Conservation (phyloP, 1,140 invertebrate genomes). For the Hesperophylax magnus region DNA sequence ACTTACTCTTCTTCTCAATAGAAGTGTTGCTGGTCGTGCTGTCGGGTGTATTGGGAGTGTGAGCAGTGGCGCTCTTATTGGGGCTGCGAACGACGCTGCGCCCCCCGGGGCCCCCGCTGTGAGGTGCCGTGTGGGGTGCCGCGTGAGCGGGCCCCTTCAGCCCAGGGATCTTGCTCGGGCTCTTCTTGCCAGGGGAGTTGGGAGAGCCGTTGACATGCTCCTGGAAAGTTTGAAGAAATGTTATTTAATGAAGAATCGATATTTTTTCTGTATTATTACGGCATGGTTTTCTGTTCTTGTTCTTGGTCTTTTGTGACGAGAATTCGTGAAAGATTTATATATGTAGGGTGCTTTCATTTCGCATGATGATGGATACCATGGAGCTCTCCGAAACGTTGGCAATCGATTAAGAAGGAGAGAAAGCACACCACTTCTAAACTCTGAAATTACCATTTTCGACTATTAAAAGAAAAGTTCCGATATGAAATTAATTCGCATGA, state of each 20-base stretch:
- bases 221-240: not conserved
- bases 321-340: too few relatives aligned
- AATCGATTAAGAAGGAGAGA: too few relatives aligned
- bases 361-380: too few relatives aligned
- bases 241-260: not conserved
- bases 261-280: too few relatives aligned
- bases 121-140: conserved; percentile 68
- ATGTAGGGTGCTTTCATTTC: too few relatives aligned
- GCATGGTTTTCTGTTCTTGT: too few relatives aligned
- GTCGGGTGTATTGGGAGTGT: conserved; percentile 76
- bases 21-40: conserved; percentile 65
- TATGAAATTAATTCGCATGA: not conserved
- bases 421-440: too few relatives aligned
- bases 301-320: too few relatives aligned
- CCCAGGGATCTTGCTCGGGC: conserved; percentile 72
- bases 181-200: conserved; percentile 74
- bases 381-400: too few relatives aligned
- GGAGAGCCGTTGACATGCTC: conserved; percentile 75
- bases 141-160: conserved; percentile 64
- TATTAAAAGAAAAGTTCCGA: not conserved
- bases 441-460: too few relatives aligned
- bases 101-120: conserved; percentile 70
- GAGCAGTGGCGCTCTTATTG: conserved; percentile 72
- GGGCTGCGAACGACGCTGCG: conserved; percentile 74
- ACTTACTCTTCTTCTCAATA: conserved; percentile 83